Conservation (phyloP, 1,140 invertebrate genomes). For the Drosophila teissieri region DNA sequence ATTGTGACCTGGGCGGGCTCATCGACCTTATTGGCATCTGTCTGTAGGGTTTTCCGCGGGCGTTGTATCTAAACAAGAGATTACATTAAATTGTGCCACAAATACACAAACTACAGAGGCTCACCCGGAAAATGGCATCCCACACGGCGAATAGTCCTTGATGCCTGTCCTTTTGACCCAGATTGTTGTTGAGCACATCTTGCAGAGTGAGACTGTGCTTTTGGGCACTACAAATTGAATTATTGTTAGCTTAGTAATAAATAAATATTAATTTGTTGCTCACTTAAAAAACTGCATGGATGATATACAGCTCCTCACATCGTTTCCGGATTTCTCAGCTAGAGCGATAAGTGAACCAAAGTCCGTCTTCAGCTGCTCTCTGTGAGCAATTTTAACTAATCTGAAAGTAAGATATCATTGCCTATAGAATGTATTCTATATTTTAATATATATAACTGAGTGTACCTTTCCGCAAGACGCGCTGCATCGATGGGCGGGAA, state of each 20-base stretch:
- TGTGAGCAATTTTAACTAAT: conserved; percentile 88
- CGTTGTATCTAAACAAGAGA: conserved; percentile 72
- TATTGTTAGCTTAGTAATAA: background rate
- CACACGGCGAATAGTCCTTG: conserved; percentile 94
- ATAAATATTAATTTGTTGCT: background rate
- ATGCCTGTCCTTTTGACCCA: conserved; percentile 94
- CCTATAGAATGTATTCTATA: background rate
- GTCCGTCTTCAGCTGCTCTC: conserved; percentile 90
- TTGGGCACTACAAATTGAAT: conserved; percentile 44
- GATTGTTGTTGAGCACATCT: conserved; percentile 88
- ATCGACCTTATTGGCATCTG: conserved; percentile 29
- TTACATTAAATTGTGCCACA: background rate
- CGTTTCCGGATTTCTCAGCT: conserved; percentile 92
- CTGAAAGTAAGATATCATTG: conserved; percentile 26
- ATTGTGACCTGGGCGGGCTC: conserved; percentile 73
- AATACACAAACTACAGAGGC: too few species aligned
- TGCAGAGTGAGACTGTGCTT: conserved; percentile 86
- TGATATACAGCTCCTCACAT: conserved; percentile 95
- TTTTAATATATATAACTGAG: background rate
- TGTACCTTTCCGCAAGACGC: conserved; percentile 87
- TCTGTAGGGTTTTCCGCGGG: conserved; percentile 71
- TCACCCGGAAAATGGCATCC: conserved; percentile 92
- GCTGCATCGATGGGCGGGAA: conserved; percentile 88
- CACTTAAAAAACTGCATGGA: conserved; percentile 91
- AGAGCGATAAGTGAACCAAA: conserved; percentile 89